phyloP scores from a whole-genome alignment of 2,113 vertebrate species.

The Perccottus glenii region DNA sequence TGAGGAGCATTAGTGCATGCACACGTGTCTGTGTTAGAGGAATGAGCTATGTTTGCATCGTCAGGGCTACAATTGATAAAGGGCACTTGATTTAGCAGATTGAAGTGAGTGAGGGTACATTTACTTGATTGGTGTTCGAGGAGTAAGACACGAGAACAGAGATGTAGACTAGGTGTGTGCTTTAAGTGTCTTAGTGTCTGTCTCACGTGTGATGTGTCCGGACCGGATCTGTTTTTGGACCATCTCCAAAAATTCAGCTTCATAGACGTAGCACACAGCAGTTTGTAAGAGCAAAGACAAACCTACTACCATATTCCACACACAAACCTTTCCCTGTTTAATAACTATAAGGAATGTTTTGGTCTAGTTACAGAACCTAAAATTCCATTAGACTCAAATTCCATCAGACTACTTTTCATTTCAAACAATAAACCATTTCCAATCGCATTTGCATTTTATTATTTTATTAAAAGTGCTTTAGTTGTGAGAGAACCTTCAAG shows the following conservation, averaged over 20 bases:
- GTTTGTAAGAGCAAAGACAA: constrained; percentile 36
- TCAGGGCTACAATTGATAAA: constrained; percentile 54
- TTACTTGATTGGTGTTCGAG: constrained; percentile 50
- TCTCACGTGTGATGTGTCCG: constrained; percentile 26
- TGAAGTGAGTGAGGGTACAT: constrained; percentile 60
- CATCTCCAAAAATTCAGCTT: constrained; percentile 41
- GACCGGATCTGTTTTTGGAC: constrained; percentile 58
- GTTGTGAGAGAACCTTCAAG: too few species aligned
- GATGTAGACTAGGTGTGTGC: not conserved
- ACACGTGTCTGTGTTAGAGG: constrained; percentile 31
- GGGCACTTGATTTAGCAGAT: constrained; percentile 66
- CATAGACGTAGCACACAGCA: constrained; percentile 58
- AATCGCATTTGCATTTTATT: too few species aligned
- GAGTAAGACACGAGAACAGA: constrained; percentile 11
- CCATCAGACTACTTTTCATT: too few species aligned
- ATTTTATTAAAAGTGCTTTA: too few species aligned
- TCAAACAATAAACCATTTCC: too few species aligned
- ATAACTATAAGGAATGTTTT: too few species aligned
- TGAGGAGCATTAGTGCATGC: constrained; percentile 50
- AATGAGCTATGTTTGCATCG: constrained; percentile 41
- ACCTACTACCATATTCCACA: constrained; percentile 9
- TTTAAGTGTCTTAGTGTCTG: constrained; percentile 10
- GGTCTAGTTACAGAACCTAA: too few species aligned
- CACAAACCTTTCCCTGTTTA: constrained; percentile 24
- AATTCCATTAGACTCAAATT: too few species aligned